A percentile compares a stretch with the other conserved stretches of the same genome.
Evolutionary conservation across 2,113 vertebrate species (phyloP).

Genomic region (Ctenodactylus gundi): DNA sequence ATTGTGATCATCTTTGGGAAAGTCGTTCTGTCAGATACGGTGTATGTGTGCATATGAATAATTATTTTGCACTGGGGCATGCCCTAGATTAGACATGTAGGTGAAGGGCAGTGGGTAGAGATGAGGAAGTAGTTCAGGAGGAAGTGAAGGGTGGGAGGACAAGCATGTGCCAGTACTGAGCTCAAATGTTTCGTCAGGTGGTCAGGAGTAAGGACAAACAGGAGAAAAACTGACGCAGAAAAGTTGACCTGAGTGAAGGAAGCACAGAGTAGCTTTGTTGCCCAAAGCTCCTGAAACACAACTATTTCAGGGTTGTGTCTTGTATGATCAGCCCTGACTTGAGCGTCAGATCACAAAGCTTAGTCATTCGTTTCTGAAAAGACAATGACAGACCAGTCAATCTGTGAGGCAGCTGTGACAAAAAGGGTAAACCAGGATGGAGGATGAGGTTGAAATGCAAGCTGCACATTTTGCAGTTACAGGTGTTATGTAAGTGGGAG

Average conservation of each 20-base stretch:
- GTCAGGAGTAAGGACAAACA: neutral
- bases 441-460: constrained; percentile 22
- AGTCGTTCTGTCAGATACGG: neutral
- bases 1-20: neutral
- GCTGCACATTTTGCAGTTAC: constrained; percentile 19
- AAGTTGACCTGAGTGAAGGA: neutral
- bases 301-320: too few relatives aligned
- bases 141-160: neutral
- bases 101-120: neutral
- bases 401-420: neutral
- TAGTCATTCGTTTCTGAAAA: neutral
- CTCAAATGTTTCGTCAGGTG: constrained; percentile 36
- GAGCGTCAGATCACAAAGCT: neutral
- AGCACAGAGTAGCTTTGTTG: neutral
- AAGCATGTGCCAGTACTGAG: neutral
- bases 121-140: neutral
- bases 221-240: neutral
- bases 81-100: neutral
- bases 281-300: neutral
- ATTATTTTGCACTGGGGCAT: neutral
- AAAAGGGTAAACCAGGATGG: neutral
- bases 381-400: neutral
- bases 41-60: neutral
- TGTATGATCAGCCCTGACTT: neutral
- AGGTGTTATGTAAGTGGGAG: neutral